phyloP scores from a whole-genome alignment of 2,113 vertebrate species.

The Sinocyclocheilus anshuiensis region DNA sequence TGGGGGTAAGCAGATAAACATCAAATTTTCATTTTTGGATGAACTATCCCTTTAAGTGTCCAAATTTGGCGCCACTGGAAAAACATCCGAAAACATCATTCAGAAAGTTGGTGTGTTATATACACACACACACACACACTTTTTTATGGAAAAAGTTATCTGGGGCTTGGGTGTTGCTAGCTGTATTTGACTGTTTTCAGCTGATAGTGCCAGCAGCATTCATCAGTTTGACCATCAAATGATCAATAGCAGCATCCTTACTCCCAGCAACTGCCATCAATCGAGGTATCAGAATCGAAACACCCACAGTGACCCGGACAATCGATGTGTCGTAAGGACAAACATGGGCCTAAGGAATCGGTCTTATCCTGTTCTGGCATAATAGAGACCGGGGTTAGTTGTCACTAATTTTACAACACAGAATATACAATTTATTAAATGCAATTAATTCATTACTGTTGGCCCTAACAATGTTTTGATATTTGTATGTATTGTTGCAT shows the following conservation, averaged over 20 bases:
- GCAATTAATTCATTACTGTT: neutral
- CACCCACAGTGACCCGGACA: constrained; percentile 75
- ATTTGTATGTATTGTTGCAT: neutral
- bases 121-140: too few species aligned
- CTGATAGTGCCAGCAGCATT: constrained; percentile 41
- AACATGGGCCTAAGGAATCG: constrained; percentile 65
- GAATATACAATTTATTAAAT: neutral
- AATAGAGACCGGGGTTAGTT: neutral
- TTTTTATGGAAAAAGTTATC: neutral
- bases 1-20: too few species aligned
- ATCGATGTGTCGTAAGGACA: constrained; percentile 74
- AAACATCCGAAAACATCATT: neutral
- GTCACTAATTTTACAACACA: neutral
- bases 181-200: constrained; percentile 35
- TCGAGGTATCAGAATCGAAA: constrained; percentile 80
- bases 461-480: neutral
- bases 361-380: neutral
- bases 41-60: neutral
- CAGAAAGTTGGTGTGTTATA: neutral
- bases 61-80: neutral
- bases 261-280: constrained; percentile 75
- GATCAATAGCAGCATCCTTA: constrained; percentile 72
- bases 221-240: constrained; percentile 61
- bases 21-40: too few species aligned
- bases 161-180: neutral